Percentiles rank a stretch among this genome's conserved stretches.
phyloP scores from a whole-genome alignment of 2,888 invertebrate genomes.

The Diaprepes abbreviatus region DNA sequence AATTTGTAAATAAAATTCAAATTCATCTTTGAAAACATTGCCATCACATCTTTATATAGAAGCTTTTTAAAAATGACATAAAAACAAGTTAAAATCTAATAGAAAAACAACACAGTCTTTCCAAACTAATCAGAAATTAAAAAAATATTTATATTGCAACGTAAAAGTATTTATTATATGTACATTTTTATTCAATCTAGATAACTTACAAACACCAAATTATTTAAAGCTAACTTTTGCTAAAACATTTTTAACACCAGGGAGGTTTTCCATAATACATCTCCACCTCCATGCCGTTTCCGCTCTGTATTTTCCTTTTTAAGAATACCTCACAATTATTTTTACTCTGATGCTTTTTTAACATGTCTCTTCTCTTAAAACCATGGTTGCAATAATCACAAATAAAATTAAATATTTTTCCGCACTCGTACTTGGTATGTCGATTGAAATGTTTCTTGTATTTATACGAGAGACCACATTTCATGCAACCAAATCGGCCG shows the following conservation, averaged over 20 bases:
- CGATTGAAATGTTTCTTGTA: constrained; percentile 59
- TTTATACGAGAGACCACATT: constrained; percentile 55
- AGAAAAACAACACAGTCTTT: too few species aligned
- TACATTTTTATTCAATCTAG: too few species aligned
- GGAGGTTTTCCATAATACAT: constrained; percentile 15
- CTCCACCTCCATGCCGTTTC: neutral
- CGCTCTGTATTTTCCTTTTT: constrained; percentile 12
- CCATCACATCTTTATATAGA: too few species aligned
- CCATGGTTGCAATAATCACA: constrained; percentile 17
- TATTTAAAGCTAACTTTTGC: too few species aligned
- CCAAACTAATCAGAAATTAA: too few species aligned
- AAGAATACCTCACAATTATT: constrained; percentile 11
- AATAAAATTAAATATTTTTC: constrained; percentile 34
- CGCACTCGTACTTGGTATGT: constrained; percentile 60
- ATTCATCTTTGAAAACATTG: too few species aligned
- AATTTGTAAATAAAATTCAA: too few species aligned
- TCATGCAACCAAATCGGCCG: constrained; percentile 19
- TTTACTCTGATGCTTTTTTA: constrained; percentile 19
- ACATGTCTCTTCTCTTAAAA: constrained; percentile 11
- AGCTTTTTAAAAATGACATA: too few species aligned
- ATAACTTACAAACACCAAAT: too few species aligned
- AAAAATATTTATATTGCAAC: too few species aligned
- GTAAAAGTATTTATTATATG: too few species aligned
- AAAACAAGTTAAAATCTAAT: too few species aligned
- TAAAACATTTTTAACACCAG: neutral